Evolutionary conservation across 2,113 vertebrate species (phyloP), one percentile per base, ranked within the genome.

Genomic region (Sprattus sprattus): DNA sequence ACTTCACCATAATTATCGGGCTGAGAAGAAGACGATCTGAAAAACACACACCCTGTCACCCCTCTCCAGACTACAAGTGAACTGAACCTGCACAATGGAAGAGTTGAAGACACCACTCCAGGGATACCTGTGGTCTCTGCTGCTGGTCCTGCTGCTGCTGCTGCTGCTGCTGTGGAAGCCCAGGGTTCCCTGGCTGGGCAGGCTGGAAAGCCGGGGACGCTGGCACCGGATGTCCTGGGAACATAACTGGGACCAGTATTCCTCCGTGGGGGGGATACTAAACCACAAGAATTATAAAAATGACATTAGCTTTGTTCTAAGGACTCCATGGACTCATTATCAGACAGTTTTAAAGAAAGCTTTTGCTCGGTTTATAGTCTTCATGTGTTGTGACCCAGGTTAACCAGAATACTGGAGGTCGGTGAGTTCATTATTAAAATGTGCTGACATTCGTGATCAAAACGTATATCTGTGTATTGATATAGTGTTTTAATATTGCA

Each of bases 401-500:
- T n/a, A 32, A 32, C 28, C 64, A 9, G 0, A 71, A 32, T 32
- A 32, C n/a, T 71, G 11, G n/a, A 32, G n/a, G 64, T 71, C 4
- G 25, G 8, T 67, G 60, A 67, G 22, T 28, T 60, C 54, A 20
- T 32, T 71, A 15, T 10, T 10, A 71, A 28, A 71, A 32, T 71
- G 22, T 25, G n/a, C 18, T 67, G 22, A 67, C 64, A 71, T 13
- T 8, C 13, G 64, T 15, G 25, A 71, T 71, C n/a, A 71, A 67
- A 25, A 67, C 1, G 22, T 67, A 0, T 28, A 25, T 25, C 60
- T 67, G 8, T 71, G 64, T 8, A 71, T 71, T 71, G 64, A 71
- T 32, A 32, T 71, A 71, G n/a, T 64, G 84, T 57, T 46, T 85
- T n/a, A 57, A 28, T 85, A 50, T 0, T 54, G 75, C 39, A n/a